Conservation (phyloP, 2,888 invertebrate genomes). For the Trisateles emortualis region DNA sequence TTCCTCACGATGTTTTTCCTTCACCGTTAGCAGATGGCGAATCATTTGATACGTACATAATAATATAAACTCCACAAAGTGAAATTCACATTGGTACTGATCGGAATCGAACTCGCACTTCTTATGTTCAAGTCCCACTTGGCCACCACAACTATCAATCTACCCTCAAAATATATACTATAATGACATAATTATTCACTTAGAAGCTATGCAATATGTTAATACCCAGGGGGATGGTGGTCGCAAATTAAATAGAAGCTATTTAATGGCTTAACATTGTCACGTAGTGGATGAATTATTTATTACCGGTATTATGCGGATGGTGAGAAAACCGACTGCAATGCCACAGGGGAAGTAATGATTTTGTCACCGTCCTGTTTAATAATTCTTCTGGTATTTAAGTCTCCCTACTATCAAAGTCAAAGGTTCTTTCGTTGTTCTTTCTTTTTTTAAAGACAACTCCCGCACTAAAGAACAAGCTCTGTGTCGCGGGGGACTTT, state of each 20-base stretch:
- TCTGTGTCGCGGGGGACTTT: no score
- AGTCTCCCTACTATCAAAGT: background rate
- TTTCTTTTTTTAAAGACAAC: no score
- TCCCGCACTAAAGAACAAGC: no score
- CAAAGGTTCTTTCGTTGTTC: background rate
- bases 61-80: no score
- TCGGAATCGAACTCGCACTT: no score
- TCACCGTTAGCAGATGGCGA: no score
- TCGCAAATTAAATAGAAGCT: conserved; percentile 57
- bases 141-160: no score
- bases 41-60: no score
- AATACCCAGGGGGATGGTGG: conserved; percentile 35
- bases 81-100: no score
- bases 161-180: background rate
- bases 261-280: conserved; percentile 56
- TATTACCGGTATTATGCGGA: conserved; percentile 53
- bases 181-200: conserved; percentile 9
- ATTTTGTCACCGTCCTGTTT: conserved; percentile 31
- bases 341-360: conserved; percentile 36
- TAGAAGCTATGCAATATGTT: conserved; percentile 31
- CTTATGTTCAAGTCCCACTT: no score
- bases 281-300: conserved; percentile 63
- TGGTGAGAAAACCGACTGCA: conserved; percentile 40
- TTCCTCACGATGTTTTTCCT: no score
- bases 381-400: conserved; percentile 40